Evolutionary conservation across 2,888 invertebrate species (phyloP).

Genomic region (Ennomos quercinarius): DNA sequence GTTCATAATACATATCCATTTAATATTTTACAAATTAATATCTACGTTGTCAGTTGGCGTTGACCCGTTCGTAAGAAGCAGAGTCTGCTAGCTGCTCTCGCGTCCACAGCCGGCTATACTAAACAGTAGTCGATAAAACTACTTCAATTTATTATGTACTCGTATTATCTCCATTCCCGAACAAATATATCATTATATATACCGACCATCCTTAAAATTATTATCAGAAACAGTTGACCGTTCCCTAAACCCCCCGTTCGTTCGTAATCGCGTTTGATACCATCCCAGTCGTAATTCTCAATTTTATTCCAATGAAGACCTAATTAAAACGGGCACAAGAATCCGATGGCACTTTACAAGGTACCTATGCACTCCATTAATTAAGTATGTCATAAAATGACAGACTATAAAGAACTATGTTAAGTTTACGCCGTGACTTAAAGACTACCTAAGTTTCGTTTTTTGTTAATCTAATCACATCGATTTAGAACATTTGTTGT

Average conservation of each 20-base stretch:
- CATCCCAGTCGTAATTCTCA: conserved; percentile 43
- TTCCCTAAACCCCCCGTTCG: conserved; percentile 37
- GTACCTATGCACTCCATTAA: conserved; percentile 76
- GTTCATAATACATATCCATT: conserved; percentile 71
- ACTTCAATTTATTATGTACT: conserved; percentile 32
- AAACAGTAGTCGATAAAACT: conserved; percentile 29
- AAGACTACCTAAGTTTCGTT: conserved; percentile 65
- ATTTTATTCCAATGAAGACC: conserved; percentile 61
- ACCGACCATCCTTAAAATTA: conserved; percentile 44
- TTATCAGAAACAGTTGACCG: conserved; percentile 64
- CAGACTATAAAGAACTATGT: conserved; percentile 77
- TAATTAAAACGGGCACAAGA: conserved; percentile 80
- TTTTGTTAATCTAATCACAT: conserved; percentile 80
- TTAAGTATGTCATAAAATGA: conserved; percentile 82
- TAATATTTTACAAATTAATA: conserved; percentile 52
- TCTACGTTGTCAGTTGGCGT: conserved; percentile 65
- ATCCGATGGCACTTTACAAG: conserved; percentile 76
- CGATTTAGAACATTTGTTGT: conserved; percentile 85
- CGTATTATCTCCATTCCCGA: conserved; percentile 9
- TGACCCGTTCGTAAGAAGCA: conserved; percentile 46
- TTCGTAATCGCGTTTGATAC: conserved; percentile 12
- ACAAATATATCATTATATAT: conserved; percentile 22
- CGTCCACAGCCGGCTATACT: conserved; percentile 38
- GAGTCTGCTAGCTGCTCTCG: conserved; percentile 18
- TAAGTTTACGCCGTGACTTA: conserved; percentile 81